Percentiles rank a stretch among this genome's conserved stretches.
phyloP scores from a whole-genome alignment of 2,888 invertebrate species.

The Phytoseiulus persimilis region DNA sequence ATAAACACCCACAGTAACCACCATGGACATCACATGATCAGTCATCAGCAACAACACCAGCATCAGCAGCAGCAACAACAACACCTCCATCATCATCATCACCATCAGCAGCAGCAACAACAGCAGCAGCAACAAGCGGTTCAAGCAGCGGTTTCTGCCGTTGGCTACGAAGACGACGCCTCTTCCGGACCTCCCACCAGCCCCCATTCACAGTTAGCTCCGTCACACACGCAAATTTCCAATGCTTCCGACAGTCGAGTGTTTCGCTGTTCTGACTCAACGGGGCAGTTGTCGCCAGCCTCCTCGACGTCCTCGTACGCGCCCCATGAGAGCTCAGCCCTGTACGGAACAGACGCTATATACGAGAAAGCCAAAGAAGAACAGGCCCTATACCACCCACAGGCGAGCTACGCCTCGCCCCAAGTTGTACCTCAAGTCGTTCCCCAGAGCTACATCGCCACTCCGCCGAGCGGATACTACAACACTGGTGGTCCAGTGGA shows the following conservation, averaged over 20 bases:
- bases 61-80: constrained; percentile 15
- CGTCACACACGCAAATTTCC: constrained; percentile 19
- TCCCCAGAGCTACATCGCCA: neutral
- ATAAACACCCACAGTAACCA: constrained; percentile 7
- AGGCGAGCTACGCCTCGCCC: constrained; percentile 29
- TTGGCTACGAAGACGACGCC: constrained; percentile 29
- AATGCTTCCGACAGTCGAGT: constrained; percentile 30
- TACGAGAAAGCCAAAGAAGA: constrained; percentile 14
- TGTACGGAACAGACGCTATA: neutral
- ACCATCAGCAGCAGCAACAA: neutral
- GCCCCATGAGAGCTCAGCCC: constrained; percentile 1
- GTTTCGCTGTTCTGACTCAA: constrained; percentile 30
- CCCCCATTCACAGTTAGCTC: constrained; percentile 40
- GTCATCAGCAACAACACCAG: neutral
- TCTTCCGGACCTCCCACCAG: constrained; percentile 40
- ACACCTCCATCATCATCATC: constrained; percentile 31
- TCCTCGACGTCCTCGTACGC: constrained; percentile 28
- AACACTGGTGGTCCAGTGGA: constrained; percentile 8
- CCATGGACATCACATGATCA: neutral
- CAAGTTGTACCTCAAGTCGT: constrained; percentile 23
- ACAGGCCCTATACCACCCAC: constrained; percentile 28
- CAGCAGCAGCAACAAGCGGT: constrained; percentile 22
- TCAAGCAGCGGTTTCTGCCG: constrained; percentile 15
- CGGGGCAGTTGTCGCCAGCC: constrained; percentile 21
- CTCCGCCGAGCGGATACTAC: constrained; percentile 12